Evolutionary conservation across 2,113 vertebrate genomes (phyloP).

Genomic region (Leucoraja erinaceus): DNA sequence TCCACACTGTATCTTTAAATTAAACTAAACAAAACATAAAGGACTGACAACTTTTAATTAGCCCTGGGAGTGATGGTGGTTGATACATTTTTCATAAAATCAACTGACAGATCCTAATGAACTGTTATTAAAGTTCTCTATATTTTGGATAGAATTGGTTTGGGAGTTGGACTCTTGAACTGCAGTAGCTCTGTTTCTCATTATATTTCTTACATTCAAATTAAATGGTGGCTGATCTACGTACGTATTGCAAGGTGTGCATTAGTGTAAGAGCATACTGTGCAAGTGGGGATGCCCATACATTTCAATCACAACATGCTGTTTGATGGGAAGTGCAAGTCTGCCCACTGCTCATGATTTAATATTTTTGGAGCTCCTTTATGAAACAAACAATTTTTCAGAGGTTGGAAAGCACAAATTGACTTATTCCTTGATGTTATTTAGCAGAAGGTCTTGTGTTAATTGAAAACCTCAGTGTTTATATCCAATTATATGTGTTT

Average conservation of each 20-base stretch:
- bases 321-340: not conserved
- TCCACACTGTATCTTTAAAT: no score
- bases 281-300: not conserved
- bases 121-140: not conserved
- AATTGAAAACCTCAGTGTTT: not conserved
- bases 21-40: not conserved
- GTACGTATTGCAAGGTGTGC: not conserved
- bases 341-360: not conserved
- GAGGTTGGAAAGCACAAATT: no score
- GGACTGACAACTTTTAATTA: not conserved
- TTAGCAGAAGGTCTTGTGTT: not conserved
- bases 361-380: not conserved
- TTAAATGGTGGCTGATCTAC: not conserved
- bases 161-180: not conserved
- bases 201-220: not conserved
- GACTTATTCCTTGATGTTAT: no score
- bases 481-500: not conserved
- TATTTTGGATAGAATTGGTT: not conserved
- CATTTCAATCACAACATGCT: not conserved
- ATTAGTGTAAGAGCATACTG: not conserved
- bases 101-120: not conserved
- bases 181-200: not conserved
- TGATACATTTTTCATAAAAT: not conserved
- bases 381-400: no score
- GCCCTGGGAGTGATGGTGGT: not conserved